These are phyloP conservation scores for Capreolus pygargus DNA, from an alignment of 2,113 vertebrate genomes.

Conservation along the genomic window DNA sequence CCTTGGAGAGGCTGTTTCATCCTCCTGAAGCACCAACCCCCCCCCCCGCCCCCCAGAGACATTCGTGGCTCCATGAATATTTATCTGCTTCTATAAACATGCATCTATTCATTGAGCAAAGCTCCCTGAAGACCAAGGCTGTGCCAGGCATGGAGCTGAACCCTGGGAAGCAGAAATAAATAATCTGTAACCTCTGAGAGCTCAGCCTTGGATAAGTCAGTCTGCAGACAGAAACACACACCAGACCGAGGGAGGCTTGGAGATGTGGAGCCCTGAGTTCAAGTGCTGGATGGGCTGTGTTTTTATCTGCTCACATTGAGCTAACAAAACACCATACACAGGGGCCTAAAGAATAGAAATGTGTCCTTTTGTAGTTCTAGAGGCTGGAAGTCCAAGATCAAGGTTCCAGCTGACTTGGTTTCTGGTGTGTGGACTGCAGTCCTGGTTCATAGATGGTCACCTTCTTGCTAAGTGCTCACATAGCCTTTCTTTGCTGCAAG, in stretches of 20 bases:
- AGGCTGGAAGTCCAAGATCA: neutral
- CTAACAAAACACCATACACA: neutral
- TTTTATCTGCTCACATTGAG: neutral
- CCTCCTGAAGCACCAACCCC: neutral
- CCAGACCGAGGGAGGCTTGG: accelerated
- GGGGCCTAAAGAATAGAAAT: neutral
- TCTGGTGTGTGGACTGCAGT: neutral
- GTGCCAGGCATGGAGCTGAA: neutral
- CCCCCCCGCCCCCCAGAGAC: too few relatives aligned
- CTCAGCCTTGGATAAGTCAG: neutral
- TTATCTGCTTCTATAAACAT: neutral
- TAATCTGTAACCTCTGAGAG: neutral
- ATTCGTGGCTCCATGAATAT: neutral
- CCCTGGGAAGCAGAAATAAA: neutral
- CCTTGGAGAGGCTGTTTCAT: neutral
- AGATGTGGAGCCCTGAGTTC: neutral
- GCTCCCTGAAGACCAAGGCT: neutral
- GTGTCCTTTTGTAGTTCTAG: neutral
- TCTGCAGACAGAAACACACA: neutral
- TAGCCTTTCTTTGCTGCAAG: neutral
- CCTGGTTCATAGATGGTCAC: neutral
- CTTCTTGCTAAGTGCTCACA: neutral
- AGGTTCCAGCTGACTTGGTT: neutral
- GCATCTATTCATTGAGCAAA: neutral
- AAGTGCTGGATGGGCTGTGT: neutral